Evolutionary conservation across 2,888 invertebrate species (phyloP).

Genomic region (Blomia tropicalis): DNA sequence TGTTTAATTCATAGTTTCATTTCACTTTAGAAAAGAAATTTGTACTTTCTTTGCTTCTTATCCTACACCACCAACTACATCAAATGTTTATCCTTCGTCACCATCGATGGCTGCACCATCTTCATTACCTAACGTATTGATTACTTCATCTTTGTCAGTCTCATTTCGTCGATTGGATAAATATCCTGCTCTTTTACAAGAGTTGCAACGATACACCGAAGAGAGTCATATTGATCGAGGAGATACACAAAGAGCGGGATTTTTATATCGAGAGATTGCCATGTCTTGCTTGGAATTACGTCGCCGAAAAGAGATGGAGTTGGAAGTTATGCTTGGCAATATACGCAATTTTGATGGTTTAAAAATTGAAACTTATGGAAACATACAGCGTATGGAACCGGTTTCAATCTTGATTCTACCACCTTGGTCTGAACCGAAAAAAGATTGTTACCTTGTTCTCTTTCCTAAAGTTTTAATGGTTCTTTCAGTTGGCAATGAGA

Average conservation of each 20-base stretch:
- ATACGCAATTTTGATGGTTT: constrained; percentile 68
- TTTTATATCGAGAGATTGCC: constrained; percentile 83
- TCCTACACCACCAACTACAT: not conserved
- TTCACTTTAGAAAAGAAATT: constrained; percentile 1
- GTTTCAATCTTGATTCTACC: constrained; percentile 70
- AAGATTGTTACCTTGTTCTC: constrained; percentile 73
- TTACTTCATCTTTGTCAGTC: constrained; percentile 82
- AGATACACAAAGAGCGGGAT: constrained; percentile 84
- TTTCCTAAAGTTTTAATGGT: constrained; percentile 76
- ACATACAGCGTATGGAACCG: constrained; percentile 78
- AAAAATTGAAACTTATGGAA: constrained; percentile 55
- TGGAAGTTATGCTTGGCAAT: constrained; percentile 81
- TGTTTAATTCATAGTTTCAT: not conserved
- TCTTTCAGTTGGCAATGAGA: constrained; percentile 71
- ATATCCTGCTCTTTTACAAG: constrained; percentile 69
- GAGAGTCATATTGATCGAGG: constrained; percentile 89
- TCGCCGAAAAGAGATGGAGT: constrained; percentile 82
- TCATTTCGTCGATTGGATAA: constrained; percentile 87
- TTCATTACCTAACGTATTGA: constrained; percentile 65
- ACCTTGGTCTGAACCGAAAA: constrained; percentile 38
- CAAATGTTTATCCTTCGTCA: not conserved
- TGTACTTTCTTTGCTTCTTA: constrained; percentile 1
- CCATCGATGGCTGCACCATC: constrained; percentile 50
- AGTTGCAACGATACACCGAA: constrained; percentile 79
- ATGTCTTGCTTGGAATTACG: constrained; percentile 68